phyloP scores from a whole-genome alignment of 2,888 invertebrate genomes.

The Drosophila conformis region DNA sequence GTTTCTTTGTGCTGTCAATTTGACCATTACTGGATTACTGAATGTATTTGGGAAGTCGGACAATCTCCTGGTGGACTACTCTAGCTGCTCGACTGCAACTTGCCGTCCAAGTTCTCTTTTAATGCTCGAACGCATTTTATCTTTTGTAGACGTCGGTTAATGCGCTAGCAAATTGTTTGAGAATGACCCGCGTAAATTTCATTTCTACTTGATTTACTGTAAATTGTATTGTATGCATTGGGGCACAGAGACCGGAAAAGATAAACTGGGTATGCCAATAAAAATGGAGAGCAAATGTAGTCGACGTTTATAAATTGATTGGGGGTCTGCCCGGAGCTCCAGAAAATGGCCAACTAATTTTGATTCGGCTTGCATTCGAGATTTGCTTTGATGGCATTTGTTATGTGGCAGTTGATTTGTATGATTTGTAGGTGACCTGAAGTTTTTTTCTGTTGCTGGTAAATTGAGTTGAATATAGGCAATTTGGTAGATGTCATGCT shows the following conservation, averaged over 20 bases:
- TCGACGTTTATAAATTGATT: constrained; percentile 67
- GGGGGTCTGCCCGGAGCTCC: constrained; percentile 5
- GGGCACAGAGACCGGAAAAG: not conserved
- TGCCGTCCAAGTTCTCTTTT: constrained; percentile 35
- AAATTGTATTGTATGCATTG: constrained; percentile 61
- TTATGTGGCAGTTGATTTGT: constrained; percentile 33
- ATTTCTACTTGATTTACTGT: constrained; percentile 74
- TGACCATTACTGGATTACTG: constrained; percentile 39
- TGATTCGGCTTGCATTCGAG: constrained; percentile 44
- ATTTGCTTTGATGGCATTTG: constrained; percentile 19
- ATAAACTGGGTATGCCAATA: constrained; percentile 39
- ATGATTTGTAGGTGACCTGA: constrained; percentile 44
- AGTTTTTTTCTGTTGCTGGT: constrained; percentile 1
- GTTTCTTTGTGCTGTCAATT: constrained; percentile 38
- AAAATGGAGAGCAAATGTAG: constrained; percentile 46
- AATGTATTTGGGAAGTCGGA: constrained; percentile 12
- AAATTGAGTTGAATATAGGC: constrained; percentile 9
- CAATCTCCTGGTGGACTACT: constrained; percentile 8
- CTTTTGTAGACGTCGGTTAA: constrained; percentile 62
- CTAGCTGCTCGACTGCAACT: constrained; percentile 21
- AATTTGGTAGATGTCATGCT: constrained; percentile 56
- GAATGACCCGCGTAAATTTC: constrained; percentile 79
- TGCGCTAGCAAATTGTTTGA: constrained; percentile 74
- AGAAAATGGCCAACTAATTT: constrained; percentile 34
- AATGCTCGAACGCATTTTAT: constrained; percentile 70